Evolutionary conservation across 2,113 vertebrate species (phyloP).

Genomic region (Prionailurus bengalensis): DNA sequence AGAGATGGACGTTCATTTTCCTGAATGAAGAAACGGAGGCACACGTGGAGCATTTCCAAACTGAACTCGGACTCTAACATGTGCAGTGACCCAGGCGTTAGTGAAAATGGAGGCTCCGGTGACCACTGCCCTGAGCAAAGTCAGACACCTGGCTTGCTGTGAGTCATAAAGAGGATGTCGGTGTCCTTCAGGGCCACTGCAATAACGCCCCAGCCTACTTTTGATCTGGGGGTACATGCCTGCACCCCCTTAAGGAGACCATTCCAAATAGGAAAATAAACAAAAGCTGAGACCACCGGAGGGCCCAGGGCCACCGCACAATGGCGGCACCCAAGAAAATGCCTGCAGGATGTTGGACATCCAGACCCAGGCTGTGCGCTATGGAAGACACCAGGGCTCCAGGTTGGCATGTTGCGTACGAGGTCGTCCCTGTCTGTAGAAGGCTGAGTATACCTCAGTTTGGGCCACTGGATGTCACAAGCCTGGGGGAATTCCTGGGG

Average conservation of each 20-base stretch:
- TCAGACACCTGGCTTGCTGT: background rate
- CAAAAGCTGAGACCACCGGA: background rate
- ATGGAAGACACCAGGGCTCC: background rate
- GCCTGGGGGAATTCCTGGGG: background rate
- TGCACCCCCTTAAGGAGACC: background rate
- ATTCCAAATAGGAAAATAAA: background rate
- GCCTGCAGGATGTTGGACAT: background rate
- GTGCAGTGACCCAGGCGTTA: background rate
- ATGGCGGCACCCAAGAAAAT: background rate
- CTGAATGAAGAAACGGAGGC: constrained; percentile 54
- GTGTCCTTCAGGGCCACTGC: background rate
- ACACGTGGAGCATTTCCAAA: constrained; percentile 24
- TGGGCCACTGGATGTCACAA: background rate
- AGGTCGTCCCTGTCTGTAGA: background rate
- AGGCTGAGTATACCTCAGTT: background rate
- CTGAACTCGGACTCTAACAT: background rate
- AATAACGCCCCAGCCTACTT: background rate
- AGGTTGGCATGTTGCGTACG: background rate
- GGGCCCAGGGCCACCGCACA: background rate
- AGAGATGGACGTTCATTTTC: constrained; percentile 6
- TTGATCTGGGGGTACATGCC: background rate
- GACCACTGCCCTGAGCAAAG: background rate
- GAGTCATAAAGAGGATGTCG: background rate
- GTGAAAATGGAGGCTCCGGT: background rate
- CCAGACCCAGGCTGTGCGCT: background rate